Base-by-base conservation (phyloP, 2,888 invertebrate species). In the Imbricaverruca yamaguchii region DNA sequence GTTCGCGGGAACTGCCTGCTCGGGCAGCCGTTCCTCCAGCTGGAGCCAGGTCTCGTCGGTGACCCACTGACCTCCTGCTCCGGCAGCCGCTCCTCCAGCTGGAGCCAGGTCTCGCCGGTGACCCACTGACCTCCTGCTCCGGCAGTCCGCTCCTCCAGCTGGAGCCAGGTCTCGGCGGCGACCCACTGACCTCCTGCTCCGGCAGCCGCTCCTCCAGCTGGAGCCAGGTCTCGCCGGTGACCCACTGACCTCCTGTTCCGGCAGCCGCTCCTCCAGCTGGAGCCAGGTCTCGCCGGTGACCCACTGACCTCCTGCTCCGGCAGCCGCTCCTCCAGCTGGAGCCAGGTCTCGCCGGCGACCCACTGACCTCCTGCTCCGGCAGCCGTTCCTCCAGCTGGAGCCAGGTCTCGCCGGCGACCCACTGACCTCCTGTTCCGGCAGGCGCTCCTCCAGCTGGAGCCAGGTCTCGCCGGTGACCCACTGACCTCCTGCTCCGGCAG, bases 261-360 rank as follows among this genome's bases (percentile, higher is more conserved):
- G 55, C 2, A 74, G 53, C 18, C 74, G 39, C 74, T 74, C 74
- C 74, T 74, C 74, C 53, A 74, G 74, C 18, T 25, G 74, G 53
- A 74, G 53, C 74, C 74, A 74, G 9, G 53, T 74, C 74, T 74
- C 74, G 13, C 74, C 74, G 39, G 74, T 74, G 8, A 55, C 74
- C 10, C 23, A 13, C n/a, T 65, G 23, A 65, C 65, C 65, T 74
- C 55, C 7, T 74, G 74, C 18, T 55, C 74, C 9, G 21, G 55
- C 2, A 74, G 53, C 18, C 74, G 39, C 74, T 74, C 74, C 74
- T 74, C 74, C 53, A 74, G 74, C 18, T 25, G 74, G 53, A 74
- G 53, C 74, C 74, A 74, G 9, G 53, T 74, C 74, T 74, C 74
- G 13, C 74, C 74, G 39, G 74, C 55, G 8, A 55, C 74, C 10